phyloP scores from a whole-genome alignment of 2,888 invertebrate species.

The Ethmia dodecea region DNA sequence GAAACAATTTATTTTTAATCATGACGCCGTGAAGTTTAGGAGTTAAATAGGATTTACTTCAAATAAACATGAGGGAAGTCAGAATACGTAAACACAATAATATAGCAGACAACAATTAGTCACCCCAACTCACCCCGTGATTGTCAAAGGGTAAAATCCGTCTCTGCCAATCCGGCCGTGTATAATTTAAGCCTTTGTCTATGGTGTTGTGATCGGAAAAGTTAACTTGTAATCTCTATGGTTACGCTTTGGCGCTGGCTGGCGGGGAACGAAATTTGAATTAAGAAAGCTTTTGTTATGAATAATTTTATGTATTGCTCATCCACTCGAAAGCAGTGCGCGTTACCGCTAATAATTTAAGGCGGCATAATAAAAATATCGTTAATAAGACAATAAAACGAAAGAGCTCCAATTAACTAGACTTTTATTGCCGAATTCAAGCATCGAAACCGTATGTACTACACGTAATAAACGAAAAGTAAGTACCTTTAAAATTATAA shows the following conservation, averaged over 20 bases:
- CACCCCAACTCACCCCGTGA: slow-evolving; percentile 46
- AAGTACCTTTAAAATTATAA: slow-evolving; percentile 48
- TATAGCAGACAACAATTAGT: slow-evolving; percentile 58
- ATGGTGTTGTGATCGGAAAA: slow-evolving; percentile 72
- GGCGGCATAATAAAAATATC: slow-evolving; percentile 36
- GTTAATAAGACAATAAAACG: slow-evolving; percentile 53
- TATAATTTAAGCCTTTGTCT: slow-evolving; percentile 71
- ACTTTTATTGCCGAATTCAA: slow-evolving; percentile 44
- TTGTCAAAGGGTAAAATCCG: slow-evolving; percentile 54
- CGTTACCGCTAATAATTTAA: slow-evolving; percentile 1
- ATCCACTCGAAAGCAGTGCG: not conserved
- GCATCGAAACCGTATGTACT: slow-evolving; percentile 39
- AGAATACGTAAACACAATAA: slow-evolving; percentile 21
- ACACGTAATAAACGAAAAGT: slow-evolving; percentile 58
- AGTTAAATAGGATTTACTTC: slow-evolving; percentile 11
- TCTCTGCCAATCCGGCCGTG: slow-evolving; percentile 57
- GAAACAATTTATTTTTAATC: no score
- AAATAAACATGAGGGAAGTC: slow-evolving; percentile 20
- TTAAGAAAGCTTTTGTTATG: slow-evolving; percentile 7
- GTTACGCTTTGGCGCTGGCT: slow-evolving; percentile 30
- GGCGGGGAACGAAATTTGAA: slow-evolving; percentile 12
- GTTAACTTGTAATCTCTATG: slow-evolving; percentile 72
- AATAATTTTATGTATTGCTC: not conserved
- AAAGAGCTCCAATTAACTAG: slow-evolving; percentile 56
- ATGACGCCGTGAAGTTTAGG: no score